A percentile compares a stretch with the other conserved stretches of the same genome.
Conservation (phyloP, 2,113 vertebrate genomes). For the Cryptomyrus ogoouensis region DNA sequence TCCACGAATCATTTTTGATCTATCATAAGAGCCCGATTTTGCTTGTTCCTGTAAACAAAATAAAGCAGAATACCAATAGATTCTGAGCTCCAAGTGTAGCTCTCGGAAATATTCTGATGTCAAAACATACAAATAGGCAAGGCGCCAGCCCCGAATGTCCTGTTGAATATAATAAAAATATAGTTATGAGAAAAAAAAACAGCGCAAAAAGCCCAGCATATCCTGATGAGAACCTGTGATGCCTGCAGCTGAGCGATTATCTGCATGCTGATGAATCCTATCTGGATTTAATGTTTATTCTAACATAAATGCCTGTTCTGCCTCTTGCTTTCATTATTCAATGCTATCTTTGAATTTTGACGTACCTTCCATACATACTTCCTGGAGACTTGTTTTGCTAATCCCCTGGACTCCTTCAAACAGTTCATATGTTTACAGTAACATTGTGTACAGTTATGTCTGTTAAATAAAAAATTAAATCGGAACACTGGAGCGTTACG, state of each 20-base stretch:
- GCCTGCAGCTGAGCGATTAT: background rate
- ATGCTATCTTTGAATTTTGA: background rate
- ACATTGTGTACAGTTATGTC: background rate
- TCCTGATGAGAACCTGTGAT: background rate
- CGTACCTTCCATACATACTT: background rate
- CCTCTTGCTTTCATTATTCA: background rate
- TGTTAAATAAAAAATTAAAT: background rate
- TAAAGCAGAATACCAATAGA: background rate
- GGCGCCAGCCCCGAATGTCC: background rate
- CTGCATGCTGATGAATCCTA: constrained; percentile 2
- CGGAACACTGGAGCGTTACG: constrained; percentile 29
- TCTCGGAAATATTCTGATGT: background rate
- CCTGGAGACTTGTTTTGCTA: background rate
- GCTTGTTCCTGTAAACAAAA: background rate
- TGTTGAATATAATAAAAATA: background rate
- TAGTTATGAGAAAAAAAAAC: background rate
- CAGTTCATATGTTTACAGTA: background rate
- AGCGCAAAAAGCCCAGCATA: background rate
- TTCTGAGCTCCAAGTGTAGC: background rate
- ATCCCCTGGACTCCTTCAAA: background rate
- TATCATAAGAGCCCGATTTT: background rate
- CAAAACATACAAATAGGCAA: background rate
- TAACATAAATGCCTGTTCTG: background rate
- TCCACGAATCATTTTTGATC: background rate
- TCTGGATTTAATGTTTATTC: background rate